These are phyloP conservation scores for Micromesistius poutassou DNA, from an alignment of 2,797 vertebrate species.

Conservation along the genomic window DNA sequence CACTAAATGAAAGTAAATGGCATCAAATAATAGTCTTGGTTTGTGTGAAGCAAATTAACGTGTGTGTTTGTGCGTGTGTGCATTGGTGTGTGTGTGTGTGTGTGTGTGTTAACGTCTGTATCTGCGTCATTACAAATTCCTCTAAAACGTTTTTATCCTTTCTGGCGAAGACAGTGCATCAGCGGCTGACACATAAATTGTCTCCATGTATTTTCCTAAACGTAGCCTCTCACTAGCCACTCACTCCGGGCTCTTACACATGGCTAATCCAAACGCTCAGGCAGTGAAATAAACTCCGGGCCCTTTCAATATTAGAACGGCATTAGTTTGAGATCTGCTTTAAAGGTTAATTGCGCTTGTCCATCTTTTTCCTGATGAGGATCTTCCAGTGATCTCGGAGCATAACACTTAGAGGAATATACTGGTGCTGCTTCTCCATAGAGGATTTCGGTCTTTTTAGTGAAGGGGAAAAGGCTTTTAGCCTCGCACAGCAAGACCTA, in stretches of 20 bases:
- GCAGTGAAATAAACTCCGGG: conserved; percentile 13
- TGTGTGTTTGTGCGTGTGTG: conserved; percentile 38
- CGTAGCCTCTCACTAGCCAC: conserved; percentile 23
- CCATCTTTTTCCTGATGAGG: conserved; percentile 34
- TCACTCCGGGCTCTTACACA: conserved; percentile 11
- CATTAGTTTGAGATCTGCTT: conserved; percentile 11
- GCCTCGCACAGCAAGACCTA: conserved; percentile 20
- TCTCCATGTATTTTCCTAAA: conserved; percentile 36
- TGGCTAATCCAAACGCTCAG: conserved; percentile 14
- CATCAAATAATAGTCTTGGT: neutral
- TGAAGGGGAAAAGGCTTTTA: conserved; percentile 22
- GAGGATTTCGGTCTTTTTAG: conserved; percentile 22
- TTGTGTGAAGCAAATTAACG: neutral
- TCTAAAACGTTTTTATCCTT: conserved; percentile 6
- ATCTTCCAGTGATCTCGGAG: conserved; percentile 28
- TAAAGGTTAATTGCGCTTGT: conserved; percentile 43
- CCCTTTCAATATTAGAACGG: conserved; percentile 30
- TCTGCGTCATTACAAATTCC: conserved; percentile 59
- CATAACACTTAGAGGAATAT: conserved; percentile 22
- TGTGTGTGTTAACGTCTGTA: conserved; percentile 28
- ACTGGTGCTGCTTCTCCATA: conserved; percentile 21
- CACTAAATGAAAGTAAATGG: neutral
- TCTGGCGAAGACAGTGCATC: conserved; percentile 41
- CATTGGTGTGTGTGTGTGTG: conserved; percentile 27
- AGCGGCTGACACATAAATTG: conserved; percentile 37